Conservation (phyloP, 2,113 vertebrate species). For the Castor canadensis region DNA sequence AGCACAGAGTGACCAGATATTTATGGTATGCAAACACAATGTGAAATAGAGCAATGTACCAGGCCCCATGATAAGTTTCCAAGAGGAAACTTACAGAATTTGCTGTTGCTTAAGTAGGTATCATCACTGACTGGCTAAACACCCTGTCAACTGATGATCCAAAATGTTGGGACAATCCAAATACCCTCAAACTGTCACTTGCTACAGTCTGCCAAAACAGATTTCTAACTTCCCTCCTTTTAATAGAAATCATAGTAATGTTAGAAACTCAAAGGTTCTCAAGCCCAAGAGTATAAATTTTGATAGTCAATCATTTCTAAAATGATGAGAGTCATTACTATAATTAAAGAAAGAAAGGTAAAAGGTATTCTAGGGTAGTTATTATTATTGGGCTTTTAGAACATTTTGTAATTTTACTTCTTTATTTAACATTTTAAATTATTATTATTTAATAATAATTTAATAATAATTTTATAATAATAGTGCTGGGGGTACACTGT, state of each 20-base stretch:
- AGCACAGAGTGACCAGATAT: no score
- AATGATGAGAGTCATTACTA: neutral
- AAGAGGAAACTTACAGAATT: neutral
- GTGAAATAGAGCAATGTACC: neutral
- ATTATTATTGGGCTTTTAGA: neutral
- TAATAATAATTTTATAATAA: no score
- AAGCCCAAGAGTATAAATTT: neutral
- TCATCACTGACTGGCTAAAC: neutral
- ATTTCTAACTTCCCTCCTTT: neutral
- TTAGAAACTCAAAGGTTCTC: neutral
- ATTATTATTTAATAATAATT: no score
- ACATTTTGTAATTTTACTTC: neutral
- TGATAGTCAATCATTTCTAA: neutral
- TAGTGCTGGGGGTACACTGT: no score
- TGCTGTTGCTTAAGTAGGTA: neutral
- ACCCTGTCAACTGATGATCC: neutral
- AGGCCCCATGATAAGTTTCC: neutral
- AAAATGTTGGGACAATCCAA: neutral
- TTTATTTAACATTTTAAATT: no score
- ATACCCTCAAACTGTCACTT: neutral
- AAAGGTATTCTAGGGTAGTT: neutral
- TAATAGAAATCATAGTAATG: neutral
- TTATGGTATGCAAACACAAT: neutral
- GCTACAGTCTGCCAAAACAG: no score
- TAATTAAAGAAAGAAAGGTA: neutral